Conservation (phyloP, 2,888 invertebrate species). For the Cantharis nigra region DNA sequence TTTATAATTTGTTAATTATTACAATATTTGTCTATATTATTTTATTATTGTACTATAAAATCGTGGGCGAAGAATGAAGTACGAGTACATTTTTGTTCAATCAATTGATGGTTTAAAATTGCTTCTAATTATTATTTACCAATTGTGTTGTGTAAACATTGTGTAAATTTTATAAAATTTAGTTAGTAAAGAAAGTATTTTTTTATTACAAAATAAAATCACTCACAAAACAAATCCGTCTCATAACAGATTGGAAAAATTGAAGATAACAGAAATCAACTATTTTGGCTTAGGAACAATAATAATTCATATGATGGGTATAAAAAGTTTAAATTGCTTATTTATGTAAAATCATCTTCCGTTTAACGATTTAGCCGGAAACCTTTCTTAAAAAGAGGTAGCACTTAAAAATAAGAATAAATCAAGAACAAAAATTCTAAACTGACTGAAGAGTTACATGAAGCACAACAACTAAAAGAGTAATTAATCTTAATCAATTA, state of each 20-base stretch:
- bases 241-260: too few species aligned
- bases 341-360: neutral
- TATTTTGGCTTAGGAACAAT: too few species aligned
- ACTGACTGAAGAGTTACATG: neutral
- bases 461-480: neutral
- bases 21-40: neutral
- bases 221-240: too few species aligned
- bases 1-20: neutral
- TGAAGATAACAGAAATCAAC: too few species aligned
- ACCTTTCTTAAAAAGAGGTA: neutral
- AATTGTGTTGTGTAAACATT: neutral
- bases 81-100: neutral
- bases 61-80: neutral
- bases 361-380: neutral
- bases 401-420: neutral
- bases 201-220: neutral
- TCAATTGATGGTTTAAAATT: neutral
- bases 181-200: neutral
- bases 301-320: too few species aligned
- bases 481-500: neutral
- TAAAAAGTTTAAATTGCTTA: neutral
- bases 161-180: neutral
- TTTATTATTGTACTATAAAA: neutral
- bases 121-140: neutral
- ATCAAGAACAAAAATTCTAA: neutral